Percentiles rank a stretch among this genome's conserved stretches.
Evolutionary conservation across 2,113 vertebrate species (phyloP).

Genomic region (Lethenteron camtschaticum): DNA sequence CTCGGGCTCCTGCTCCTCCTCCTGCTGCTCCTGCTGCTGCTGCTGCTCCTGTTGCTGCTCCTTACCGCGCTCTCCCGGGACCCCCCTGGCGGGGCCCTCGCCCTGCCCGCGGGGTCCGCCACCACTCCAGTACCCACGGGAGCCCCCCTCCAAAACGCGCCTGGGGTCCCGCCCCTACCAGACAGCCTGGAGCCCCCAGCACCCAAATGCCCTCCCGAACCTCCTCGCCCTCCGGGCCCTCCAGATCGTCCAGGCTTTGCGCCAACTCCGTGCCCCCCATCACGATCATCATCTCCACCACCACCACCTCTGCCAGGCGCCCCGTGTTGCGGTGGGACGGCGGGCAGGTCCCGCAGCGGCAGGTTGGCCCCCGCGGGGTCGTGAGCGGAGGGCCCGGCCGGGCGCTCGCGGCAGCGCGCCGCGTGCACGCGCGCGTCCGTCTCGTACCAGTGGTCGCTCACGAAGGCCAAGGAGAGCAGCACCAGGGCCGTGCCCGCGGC

Average conservation of each 20-base stretch:
- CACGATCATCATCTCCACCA: no score
- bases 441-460: no score
- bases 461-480: background rate
- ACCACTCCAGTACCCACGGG: conserved; percentile 8
- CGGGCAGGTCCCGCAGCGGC: no score
- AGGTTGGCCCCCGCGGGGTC: no score
- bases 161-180: conserved; percentile 4
- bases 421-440: no score
- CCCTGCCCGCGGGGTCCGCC: conserved; percentile 13
- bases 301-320: no score
- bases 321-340: no score
- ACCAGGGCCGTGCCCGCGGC: conserved; percentile 1
- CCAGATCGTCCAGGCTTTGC: no score
- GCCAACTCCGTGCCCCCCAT: no score
- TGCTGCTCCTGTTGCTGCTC: background rate
- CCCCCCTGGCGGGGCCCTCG: conserved; percentile 13
- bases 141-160: background rate
- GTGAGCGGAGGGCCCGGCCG: no score
- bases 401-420: no score
- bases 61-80: conserved; percentile 2
- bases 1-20: conserved; percentile 48
- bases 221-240: background rate
- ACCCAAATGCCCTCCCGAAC: background rate
- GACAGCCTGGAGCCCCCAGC: background rate
- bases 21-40: conserved; percentile 32